A percentile compares a stretch with the other conserved stretches of the same genome.
These are phyloP conservation scores for Eretmochelys imbricata DNA, from an alignment of 2,113 vertebrate species.

Conservation along the genomic window DNA sequence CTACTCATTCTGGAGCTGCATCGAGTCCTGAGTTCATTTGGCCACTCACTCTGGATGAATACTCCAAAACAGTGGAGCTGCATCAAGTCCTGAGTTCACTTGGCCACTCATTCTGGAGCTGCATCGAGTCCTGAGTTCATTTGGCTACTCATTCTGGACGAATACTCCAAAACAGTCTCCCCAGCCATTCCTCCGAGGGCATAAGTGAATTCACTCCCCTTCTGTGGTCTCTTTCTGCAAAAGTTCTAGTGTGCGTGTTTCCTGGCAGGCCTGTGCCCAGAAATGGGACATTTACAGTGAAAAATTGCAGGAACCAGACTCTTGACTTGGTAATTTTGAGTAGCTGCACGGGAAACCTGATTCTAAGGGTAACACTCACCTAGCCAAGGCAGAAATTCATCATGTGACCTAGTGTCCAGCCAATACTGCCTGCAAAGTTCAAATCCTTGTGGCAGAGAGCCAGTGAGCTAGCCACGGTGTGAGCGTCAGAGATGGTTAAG, in stretches of 20 bases:
- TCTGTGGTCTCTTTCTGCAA: accelerated
- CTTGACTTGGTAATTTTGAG: background rate
- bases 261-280: background rate
- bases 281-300: background rate
- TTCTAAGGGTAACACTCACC: accelerated
- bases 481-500: accelerated
- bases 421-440: background rate
- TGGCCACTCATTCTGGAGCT: background rate
- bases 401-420: accelerated
- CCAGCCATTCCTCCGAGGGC: background rate
- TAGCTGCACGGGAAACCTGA: background rate
- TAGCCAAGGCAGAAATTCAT: background rate
- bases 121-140: background rate
- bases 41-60: background rate
- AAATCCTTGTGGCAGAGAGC: accelerated
- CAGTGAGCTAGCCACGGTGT: accelerated
- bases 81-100: background rate
- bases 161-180: background rate
- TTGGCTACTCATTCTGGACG: background rate
- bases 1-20: background rate
- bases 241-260: background rate
- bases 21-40: background rate
- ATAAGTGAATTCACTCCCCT: background rate
- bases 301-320: background rate
- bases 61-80: background rate